Base-by-base conservation (phyloP, 2,888 invertebrate species). In the Stenotaenia linearis region DNA sequence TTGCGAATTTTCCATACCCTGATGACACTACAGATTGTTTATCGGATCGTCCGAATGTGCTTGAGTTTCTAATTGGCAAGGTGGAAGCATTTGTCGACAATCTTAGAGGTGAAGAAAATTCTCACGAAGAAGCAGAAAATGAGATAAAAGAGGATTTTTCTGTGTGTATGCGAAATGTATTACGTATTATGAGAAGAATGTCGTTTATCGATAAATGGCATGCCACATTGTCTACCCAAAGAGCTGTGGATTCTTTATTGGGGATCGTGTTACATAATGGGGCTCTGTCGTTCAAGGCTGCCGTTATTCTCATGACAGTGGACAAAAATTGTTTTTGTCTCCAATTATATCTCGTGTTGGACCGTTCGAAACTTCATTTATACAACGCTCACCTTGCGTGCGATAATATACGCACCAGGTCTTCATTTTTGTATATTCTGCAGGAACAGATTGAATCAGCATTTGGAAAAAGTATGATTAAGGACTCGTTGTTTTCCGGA, bases 141-240 rank as follows among this genome's bases (percentile, higher is more conserved):
- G n/a, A n/a, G n/a, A n/a, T n/a, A n/a, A n/a, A n/a, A n/a, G n/a
- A n/a, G n/a, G n/a, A n/a, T n/a, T n/a, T n/a, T n/a, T n/a, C n/a
- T n/a, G n/a, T n/a, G 45, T 18, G 15, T 18, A 5, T 45, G 45
- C n/a, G n/a, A n/a, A 21, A 78, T 37, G 35, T 81, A 6, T 45
- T 82, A 32, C 9, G 50, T 10, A 69, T 81, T 10, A 77, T 86
- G 15, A 84, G 84, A 0, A 80, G 84, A 50, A 81, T 85, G 9
- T 85, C 85, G 5, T 84, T 84, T 21, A 84, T 83, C 81, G 83
- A 82, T 25, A 83, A 84, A 80, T 83, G 83, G 10, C 82, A 82
- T 28, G 80, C 81, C 15, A 79, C 83, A 75, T 78, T 81, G n/a
- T 77, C 79, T 2, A 79, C 78, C 9, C 75, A 37, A 76, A 12